Evolutionary conservation across 2,888 invertebrate genomes (phyloP), one percentile per base, ranked within the genome.

Genomic region (Didymodactylos carnosus): DNA sequence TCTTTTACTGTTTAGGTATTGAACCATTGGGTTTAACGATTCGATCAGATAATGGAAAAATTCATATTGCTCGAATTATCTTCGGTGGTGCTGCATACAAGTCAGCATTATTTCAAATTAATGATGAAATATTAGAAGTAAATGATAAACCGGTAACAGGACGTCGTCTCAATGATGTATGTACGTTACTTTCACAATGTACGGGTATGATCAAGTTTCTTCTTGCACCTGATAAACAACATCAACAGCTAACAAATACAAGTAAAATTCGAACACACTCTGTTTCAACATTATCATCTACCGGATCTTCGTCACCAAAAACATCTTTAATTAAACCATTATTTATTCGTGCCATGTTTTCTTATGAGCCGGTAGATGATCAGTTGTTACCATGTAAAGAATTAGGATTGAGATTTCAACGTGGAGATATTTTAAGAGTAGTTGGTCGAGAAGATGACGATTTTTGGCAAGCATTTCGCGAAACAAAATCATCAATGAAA

Each of bases 171-270:
- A 25, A 70, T 23, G 25, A 70, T 25, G 40, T 70, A 23, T 70
- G 70, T 70, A 25, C 39, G 16, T 70, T 70, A 41, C 25, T 70
- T 39, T 39, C 70, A 10, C 8, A 70, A 23, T n/a, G 7, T 19
- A 25, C 23, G 8, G 70, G 70, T 40, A 16, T 40, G n/a, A 70
- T 70, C 35, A 70, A 39, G 16, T 41, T 70, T 39, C 41, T 70
- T 25, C 40, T 70, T 70, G 70, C 70, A 39, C 70, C 70, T 43
- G n/a, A n/a, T n/a, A n/a, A n/a, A n/a, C n/a, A n/a, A n/a, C n/a
- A n/a, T n/a, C n/a, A n/a, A n/a, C n/a, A n/a, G n/a, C n/a, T n/a
- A n/a, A n/a, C n/a, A n/a, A n/a, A n/a, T n/a, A n/a, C n/a, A n/a
- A n/a, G n/a, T n/a, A n/a, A n/a, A n/a, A n/a, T n/a, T n/a, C n/a